These are phyloP conservation scores for Sinonovacula constricta DNA, from an alignment of 1,140 invertebrate genomes.

Conservation along the genomic window DNA sequence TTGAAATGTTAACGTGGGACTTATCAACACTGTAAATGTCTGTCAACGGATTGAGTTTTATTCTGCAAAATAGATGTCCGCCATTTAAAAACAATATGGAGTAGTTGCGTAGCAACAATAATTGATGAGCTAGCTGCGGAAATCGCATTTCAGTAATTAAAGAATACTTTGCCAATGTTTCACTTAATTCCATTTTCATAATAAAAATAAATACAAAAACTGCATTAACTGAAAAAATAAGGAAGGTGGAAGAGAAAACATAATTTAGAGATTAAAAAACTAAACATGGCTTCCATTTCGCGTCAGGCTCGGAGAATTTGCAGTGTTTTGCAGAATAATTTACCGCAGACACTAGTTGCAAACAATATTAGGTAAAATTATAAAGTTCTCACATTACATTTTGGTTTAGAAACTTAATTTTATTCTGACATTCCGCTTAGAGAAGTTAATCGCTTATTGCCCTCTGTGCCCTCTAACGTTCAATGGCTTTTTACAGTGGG, in stretches of 20 bases:
- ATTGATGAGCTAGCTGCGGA: too few species aligned
- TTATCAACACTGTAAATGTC: too few species aligned
- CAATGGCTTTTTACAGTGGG: not conserved
- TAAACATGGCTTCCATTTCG: conserved; percentile 48
- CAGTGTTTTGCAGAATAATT: conserved; percentile 24
- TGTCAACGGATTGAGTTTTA: too few species aligned
- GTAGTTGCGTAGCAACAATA: conserved; percentile 43
- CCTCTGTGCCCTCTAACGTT: conserved; percentile 1
- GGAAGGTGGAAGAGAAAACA: not conserved
- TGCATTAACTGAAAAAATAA: not conserved
- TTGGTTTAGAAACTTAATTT: too few species aligned
- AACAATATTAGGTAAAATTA: conserved; percentile 16
- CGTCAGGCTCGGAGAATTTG: not conserved
- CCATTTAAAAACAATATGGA: conserved; percentile 59
- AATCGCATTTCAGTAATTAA: not conserved
- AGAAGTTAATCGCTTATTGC: not conserved
- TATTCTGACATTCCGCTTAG: too few species aligned
- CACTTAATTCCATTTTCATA: not conserved
- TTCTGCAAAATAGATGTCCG: too few species aligned
- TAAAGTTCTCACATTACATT: too few species aligned
- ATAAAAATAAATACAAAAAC: not conserved
- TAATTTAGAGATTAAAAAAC: conserved; percentile 16
- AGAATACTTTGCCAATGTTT: not conserved
- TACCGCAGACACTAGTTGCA: not conserved
- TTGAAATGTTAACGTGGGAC: too few species aligned